Conservation (phyloP, 1,140 invertebrate species). For the Drosophila bocki region DNA sequence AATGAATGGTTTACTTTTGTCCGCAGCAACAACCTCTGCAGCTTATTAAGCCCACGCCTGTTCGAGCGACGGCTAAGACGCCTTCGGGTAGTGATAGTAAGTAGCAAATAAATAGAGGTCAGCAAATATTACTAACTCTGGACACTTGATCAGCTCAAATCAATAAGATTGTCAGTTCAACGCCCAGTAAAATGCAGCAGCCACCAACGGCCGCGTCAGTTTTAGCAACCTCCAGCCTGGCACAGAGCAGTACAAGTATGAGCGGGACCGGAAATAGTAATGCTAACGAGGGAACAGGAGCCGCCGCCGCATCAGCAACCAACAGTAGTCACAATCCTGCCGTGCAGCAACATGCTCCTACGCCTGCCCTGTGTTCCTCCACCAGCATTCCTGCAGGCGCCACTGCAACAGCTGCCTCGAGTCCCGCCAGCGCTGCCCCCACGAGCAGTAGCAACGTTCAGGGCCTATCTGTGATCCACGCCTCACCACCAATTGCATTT, state of each 20-base stretch:
- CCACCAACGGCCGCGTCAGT: slow-evolving; percentile 61
- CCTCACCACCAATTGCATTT: slow-evolving; percentile 85
- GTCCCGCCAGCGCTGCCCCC: slow-evolving; percentile 31
- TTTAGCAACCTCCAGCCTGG: slow-evolving; percentile 50
- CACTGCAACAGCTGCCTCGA: slow-evolving; percentile 19
- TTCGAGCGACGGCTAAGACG: slow-evolving; percentile 89
- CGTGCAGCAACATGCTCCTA: slow-evolving; percentile 74
- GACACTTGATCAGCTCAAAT: slow-evolving; percentile 57
- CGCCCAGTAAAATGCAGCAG: slow-evolving; percentile 83
- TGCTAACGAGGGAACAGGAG: slow-evolving; percentile 42
- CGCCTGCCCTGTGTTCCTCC: slow-evolving; percentile 65
- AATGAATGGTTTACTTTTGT: slow-evolving; percentile 24
- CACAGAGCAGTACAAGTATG: slow-evolving; percentile 50
- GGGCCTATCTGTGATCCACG: slow-evolving; percentile 85
- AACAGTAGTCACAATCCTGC: slow-evolving; percentile 70
- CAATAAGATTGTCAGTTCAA: slow-evolving; percentile 84
- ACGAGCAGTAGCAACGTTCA: slow-evolving; percentile 73
- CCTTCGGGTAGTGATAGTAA: slow-evolving; percentile 84
- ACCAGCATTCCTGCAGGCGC: slow-evolving; percentile 28
- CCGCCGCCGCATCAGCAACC: slow-evolving; percentile 20
- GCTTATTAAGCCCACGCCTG: slow-evolving; percentile 91
- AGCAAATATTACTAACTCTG: not conserved
- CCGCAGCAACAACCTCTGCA: slow-evolving; percentile 79
- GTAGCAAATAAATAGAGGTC: slow-evolving; percentile 6
- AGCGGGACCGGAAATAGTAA: slow-evolving; percentile 45